These are phyloP conservation scores for Procambarus clarkii DNA, from an alignment of 1,140 invertebrate species.

Conservation along the genomic window DNA sequence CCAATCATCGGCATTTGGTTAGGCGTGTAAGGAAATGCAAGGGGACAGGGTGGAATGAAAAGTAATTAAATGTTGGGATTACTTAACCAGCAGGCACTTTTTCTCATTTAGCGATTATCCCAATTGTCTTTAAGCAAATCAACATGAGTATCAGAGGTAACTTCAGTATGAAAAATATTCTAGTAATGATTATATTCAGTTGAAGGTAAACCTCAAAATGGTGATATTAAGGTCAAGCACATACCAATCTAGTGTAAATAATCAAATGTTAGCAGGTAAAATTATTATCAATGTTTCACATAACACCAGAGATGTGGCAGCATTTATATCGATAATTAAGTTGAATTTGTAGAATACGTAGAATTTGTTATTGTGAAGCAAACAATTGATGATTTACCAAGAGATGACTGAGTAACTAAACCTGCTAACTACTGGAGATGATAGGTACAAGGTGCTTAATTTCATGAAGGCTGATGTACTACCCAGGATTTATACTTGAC, in stretches of 20 bases:
- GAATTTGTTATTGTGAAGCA: too few relatives aligned
- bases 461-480: not conserved
- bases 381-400: not conserved
- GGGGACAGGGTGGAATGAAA: constrained; percentile 64
- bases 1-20: constrained; percentile 71
- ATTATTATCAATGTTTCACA: not conserved
- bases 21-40: constrained; percentile 69
- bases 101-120: constrained; percentile 24
- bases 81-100: constrained; percentile 62
- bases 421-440: constrained; percentile 19
- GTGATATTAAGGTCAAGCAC: constrained; percentile 11
- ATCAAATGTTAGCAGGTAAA: constrained; percentile 20
- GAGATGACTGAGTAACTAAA: not conserved
- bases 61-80: constrained; percentile 40
- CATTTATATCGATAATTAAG: not conserved
- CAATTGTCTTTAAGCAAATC: constrained; percentile 12
- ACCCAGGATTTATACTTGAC: not conserved
- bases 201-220: constrained; percentile 20
- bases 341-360: not conserved
- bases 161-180: not conserved
- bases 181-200: not conserved
- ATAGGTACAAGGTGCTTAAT: not conserved
- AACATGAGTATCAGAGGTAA: not conserved
- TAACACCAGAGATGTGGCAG: not conserved
- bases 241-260: constrained; percentile 45